Evolutionary conservation across 2,113 vertebrate species (phyloP).

Genomic region (Channa argus): DNA sequence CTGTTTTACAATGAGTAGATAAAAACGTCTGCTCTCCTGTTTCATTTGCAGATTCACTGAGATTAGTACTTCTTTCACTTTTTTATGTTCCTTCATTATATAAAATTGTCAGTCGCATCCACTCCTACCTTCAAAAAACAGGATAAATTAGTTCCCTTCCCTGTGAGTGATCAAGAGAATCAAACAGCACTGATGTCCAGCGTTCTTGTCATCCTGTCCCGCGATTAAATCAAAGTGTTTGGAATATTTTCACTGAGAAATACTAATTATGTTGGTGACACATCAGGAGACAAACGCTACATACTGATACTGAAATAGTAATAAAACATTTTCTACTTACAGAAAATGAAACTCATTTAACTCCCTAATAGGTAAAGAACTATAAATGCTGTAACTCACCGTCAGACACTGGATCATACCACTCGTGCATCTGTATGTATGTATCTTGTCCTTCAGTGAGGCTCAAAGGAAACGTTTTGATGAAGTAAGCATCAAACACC

Average conservation of each 20-base stretch:
- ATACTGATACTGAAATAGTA: not conserved
- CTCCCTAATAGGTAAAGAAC: conserved; percentile 1
- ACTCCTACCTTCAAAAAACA: conserved; percentile 9
- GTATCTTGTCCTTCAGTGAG: conserved; percentile 30
- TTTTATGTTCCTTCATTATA: conserved; percentile 6
- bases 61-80: conserved; percentile 5
- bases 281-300: conserved; percentile 16
- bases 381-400: conserved; percentile 1
- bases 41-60: conserved; percentile 1
- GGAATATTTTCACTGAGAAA: conserved; percentile 39
- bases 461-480: conserved; percentile 42
- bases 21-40: conserved; percentile 2
- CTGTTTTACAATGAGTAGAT: conserved; percentile 5
- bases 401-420: not conserved
- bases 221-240: conserved; percentile 51
- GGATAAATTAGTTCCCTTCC: conserved; percentile 25
- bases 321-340: conserved; percentile 20
- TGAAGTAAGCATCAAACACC: conserved; percentile 57
- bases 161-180: conserved; percentile 51
- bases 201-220: conserved; percentile 50
- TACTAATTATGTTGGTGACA: conserved; percentile 38
- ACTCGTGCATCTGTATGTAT: not conserved
- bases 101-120: conserved; percentile 24
- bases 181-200: conserved; percentile 46
- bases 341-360: conserved; percentile 3